Percentiles rank a stretch among this genome's conserved stretches.
These are phyloP conservation scores for Grallaria varia DNA, from an alignment of 2,113 vertebrate genomes.

Conservation along the genomic window DNA sequence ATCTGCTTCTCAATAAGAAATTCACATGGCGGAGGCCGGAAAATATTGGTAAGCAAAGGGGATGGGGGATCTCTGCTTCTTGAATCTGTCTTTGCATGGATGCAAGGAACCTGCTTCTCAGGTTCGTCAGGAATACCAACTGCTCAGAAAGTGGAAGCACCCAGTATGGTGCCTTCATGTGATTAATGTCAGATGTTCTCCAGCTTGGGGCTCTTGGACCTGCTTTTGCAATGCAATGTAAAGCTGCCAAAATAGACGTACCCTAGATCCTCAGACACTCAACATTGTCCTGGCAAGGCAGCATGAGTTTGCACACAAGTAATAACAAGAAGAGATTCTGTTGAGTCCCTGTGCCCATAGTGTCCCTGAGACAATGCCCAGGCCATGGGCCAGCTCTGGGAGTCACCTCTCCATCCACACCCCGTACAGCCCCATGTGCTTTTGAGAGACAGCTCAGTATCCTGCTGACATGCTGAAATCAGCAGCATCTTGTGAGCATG, in stretches of 20 bases:
- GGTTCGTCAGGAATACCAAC: background rate
- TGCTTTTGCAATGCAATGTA: background rate
- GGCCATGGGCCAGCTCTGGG: background rate
- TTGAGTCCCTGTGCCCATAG: background rate
- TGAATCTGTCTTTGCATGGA: background rate
- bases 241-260: background rate
- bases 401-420: background rate
- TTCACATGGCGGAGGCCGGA: constrained; percentile 35
- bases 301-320: background rate
- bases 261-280: background rate
- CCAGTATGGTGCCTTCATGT: background rate
- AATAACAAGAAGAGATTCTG: background rate
- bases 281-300: background rate
- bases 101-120: background rate
- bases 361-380: background rate
- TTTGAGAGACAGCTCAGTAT: background rate
- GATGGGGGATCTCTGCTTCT: background rate
- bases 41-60: constrained; percentile 38
- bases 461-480: background rate
- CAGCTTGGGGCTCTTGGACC: background rate
- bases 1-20: constrained; percentile 66
- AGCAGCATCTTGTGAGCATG: background rate
- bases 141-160: background rate
- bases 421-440: rapidly evolving
- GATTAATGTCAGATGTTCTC: background rate